A percentile compares a stretch with the other conserved stretches of the same genome.
Conservation (phyloP, 2,888 invertebrate species). For the Theretra japonica region DNA sequence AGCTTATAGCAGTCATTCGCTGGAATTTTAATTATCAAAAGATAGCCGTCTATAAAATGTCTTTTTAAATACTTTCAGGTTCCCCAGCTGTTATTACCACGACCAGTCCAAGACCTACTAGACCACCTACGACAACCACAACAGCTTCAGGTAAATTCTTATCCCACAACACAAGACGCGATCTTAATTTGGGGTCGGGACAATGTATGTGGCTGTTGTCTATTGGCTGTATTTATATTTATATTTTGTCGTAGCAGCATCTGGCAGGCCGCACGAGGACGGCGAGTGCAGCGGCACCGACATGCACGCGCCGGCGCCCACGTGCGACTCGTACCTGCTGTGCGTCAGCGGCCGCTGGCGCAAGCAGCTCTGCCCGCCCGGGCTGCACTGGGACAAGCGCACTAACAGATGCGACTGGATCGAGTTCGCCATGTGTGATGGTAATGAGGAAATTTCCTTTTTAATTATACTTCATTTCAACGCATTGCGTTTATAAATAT, state of each 20-base stretch:
- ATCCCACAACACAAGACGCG: no score
- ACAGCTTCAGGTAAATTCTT: background rate
- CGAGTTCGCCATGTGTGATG: slow-evolving; percentile 87
- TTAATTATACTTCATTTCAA: no score
- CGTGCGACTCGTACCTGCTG: slow-evolving; percentile 90
- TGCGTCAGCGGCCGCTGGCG: slow-evolving; percentile 89
- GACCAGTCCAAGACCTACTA: slow-evolving; percentile 1
- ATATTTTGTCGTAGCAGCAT: slow-evolving; percentile 43
- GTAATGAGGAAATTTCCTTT: slow-evolving; percentile 45
- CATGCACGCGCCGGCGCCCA: slow-evolving; percentile 83
- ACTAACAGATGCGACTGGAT: slow-evolving; percentile 92
- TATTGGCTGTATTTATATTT: no score
- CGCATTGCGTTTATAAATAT: no score
- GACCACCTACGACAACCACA: slow-evolving; percentile 16
- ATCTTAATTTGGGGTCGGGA: no score
- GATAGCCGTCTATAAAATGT: no score
- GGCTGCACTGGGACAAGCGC: slow-evolving; percentile 91
- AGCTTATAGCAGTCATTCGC: no score
- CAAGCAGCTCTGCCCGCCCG: slow-evolving; percentile 90
- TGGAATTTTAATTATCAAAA: background rate
- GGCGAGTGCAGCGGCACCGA: slow-evolving; percentile 57
- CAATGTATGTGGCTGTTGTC: no score
- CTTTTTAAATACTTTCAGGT: background rate
- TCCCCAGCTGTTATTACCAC: slow-evolving; percentile 10
- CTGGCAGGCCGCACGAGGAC: slow-evolving; percentile 55